A percentile compares a stretch with the other conserved stretches of the same genome.
Evolutionary conservation across 2,888 invertebrate genomes (phyloP).

Genomic region (Choristoneura rosaceana): DNA sequence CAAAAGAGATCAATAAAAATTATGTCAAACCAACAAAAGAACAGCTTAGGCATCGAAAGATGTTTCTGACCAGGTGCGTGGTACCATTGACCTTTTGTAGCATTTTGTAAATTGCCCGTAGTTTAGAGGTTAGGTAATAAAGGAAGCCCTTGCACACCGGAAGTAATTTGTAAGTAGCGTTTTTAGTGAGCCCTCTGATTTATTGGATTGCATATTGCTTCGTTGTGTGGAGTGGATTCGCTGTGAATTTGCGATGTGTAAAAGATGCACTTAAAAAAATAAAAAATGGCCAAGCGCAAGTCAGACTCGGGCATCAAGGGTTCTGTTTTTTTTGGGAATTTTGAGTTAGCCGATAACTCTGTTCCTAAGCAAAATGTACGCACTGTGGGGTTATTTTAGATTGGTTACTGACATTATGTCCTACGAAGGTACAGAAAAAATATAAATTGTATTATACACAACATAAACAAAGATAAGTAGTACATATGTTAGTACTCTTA

Average conservation of each 20-base stretch:
- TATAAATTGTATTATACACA: too few relatives aligned
- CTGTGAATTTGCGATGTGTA: constrained; percentile 9
- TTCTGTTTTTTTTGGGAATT: too few relatives aligned
- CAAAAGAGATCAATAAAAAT: constrained; percentile 36
- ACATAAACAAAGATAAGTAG: too few relatives aligned
- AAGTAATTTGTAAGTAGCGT: constrained; percentile 56
- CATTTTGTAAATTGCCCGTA: constrained; percentile 41
- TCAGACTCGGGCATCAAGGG: too few relatives aligned
- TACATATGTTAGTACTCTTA: too few relatives aligned
- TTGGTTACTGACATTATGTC: too few relatives aligned
- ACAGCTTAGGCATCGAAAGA: constrained; percentile 48
- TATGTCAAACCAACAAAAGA: constrained; percentile 39
- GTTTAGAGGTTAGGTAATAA: constrained; percentile 36
- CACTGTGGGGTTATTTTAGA: too few relatives aligned
- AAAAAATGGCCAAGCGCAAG: not conserved
- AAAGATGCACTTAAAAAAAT: not conserved
- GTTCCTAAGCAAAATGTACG: too few relatives aligned
- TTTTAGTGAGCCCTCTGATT: constrained; percentile 37
- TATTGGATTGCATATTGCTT: constrained; percentile 15
- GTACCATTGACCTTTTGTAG: constrained; percentile 55
- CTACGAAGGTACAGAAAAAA: too few relatives aligned
- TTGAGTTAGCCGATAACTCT: too few relatives aligned
- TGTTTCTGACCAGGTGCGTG: constrained; percentile 54
- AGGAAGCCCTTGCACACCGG: constrained; percentile 48
- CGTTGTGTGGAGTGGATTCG: constrained; percentile 9